Conservation (phyloP, 2,797 vertebrate genomes). For the Myotis pilosus region DNA sequence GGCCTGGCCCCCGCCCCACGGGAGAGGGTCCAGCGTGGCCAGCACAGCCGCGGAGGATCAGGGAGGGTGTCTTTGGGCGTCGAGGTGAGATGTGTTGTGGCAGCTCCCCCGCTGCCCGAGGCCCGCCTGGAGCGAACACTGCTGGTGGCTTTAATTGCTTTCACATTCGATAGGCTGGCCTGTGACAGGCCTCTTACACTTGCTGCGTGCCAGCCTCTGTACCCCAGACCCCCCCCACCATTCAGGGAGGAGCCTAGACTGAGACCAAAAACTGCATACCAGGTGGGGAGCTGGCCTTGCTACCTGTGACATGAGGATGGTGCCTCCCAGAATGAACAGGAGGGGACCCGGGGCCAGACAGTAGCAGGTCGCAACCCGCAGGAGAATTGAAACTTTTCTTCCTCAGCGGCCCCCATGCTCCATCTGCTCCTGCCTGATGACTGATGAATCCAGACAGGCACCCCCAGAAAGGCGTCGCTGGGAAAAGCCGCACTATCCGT, state of each 20-base stretch:
- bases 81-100: slow-evolving; percentile 93
- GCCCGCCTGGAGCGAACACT: slow-evolving; percentile 95
- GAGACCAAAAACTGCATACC: fast-evolving
- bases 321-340: neutral
- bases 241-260: neutral
- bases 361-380: neutral
- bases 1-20: fast-evolving
- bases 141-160: slow-evolving; percentile 99
- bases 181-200: slow-evolving; percentile 80
- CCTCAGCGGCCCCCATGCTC: neutral
- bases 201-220: neutral
- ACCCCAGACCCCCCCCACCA: neutral
- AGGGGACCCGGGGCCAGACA: neutral
- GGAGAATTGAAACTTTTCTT: neutral
- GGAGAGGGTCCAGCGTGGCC: neutral
- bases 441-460: slow-evolving; percentile 82
- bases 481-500: slow-evolving; percentile 88
- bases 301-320: neutral
- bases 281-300: neutral
- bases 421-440: slow-evolving; percentile 79
- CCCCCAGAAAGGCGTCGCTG: slow-evolving; percentile 87
- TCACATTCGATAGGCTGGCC: slow-evolving; percentile 95
- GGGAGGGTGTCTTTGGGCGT: neutral
- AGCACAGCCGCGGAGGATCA: slow-evolving; percentile 64
- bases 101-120: slow-evolving; percentile 94